Percentiles rank a stretch among this genome's conserved stretches.
Conservation (phyloP, 2,113 vertebrate species). For the Oreocharis arfaki region DNA sequence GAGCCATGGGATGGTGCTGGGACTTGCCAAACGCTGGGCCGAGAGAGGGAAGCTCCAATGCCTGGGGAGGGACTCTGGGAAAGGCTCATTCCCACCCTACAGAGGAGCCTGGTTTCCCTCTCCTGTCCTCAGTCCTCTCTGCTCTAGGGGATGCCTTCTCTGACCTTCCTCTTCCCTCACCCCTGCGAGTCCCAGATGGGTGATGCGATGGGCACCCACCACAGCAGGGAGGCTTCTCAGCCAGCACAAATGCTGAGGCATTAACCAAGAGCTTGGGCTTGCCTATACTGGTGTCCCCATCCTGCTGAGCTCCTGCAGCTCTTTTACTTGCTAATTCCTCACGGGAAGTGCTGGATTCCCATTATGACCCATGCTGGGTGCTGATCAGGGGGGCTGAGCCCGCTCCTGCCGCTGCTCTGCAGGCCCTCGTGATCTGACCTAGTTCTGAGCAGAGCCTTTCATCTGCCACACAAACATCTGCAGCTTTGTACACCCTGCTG, state of each 20-base stretch:
- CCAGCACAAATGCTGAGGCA: background rate
- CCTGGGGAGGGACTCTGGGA: background rate
- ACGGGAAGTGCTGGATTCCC: background rate
- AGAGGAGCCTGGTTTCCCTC: background rate
- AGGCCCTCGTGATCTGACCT: background rate
- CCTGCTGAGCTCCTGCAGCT: background rate
- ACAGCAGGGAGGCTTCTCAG: background rate
- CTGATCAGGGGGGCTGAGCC: background rate
- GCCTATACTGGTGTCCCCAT: background rate
- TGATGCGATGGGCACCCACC: background rate
- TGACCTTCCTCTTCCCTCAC: background rate
- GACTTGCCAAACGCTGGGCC: background rate
- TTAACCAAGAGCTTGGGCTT: background rate
- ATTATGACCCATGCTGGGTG: background rate
- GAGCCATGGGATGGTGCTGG: background rate
- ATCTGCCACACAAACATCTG: background rate
- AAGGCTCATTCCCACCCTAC: background rate
- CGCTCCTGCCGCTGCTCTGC: fast-evolving
- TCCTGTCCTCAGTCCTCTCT: fast-evolving
- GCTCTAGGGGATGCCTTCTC: background rate
- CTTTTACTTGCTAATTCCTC: background rate
- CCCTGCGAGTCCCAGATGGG: fast-evolving
- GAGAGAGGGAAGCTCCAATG: background rate
- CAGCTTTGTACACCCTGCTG: background rate
- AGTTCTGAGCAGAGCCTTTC: background rate